phyloP scores from a whole-genome alignment of 1,140 invertebrate genomes.

The Ostrea edulis region DNA sequence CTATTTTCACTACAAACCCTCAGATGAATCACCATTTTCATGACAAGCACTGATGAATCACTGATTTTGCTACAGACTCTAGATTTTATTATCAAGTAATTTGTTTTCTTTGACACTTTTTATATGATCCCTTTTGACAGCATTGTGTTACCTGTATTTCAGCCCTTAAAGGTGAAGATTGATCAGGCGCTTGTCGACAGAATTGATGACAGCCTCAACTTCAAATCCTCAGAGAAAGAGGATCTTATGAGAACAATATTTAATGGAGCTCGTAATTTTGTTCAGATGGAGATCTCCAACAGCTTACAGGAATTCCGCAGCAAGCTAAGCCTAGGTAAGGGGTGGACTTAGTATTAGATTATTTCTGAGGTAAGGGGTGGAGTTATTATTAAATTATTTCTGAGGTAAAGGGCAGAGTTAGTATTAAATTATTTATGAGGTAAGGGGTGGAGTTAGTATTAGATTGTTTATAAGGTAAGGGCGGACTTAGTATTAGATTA shows the following conservation, averaged over 20 bases:
- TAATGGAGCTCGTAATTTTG: conserved; percentile 89
- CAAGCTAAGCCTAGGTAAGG: conserved; percentile 86
- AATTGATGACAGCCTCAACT: conserved; percentile 39
- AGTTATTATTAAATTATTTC: no score
- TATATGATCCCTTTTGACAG: background rate
- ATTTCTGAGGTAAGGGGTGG: background rate
- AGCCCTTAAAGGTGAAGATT: conserved; percentile 87
- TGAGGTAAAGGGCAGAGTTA: conserved; percentile 64
- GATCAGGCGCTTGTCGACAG: conserved; percentile 30
- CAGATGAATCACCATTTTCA: background rate
- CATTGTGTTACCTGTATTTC: conserved; percentile 69
- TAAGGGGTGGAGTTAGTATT: conserved; percentile 52
- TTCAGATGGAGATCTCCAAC: conserved; percentile 91
- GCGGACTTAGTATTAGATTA: background rate
- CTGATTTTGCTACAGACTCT: no score
- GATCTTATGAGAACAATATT: conserved; percentile 93
- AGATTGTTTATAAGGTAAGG: conserved; percentile 63
- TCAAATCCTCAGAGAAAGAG: conserved; percentile 81
- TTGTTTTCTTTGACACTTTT: background rate
- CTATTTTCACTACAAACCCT: background rate
- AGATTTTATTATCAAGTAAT: background rate
- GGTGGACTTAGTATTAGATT: background rate
- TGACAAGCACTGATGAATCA: no score
- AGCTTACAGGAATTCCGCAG: conserved; percentile 93
- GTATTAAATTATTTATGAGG: conserved; percentile 54